phyloP scores from a whole-genome alignment of 2,888 invertebrate species.

The Metalampra italica region DNA sequence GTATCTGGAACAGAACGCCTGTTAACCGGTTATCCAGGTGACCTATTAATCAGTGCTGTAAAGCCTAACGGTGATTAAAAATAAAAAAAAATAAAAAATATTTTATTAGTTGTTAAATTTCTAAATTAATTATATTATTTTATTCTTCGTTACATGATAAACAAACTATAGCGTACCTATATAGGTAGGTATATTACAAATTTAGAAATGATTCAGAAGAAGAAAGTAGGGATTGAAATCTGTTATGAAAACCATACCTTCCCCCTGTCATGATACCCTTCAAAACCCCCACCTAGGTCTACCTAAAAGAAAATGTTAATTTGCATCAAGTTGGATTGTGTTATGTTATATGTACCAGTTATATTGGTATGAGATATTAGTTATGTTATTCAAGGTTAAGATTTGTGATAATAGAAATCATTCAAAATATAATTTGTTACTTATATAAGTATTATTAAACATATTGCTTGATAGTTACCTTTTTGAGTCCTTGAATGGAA shows the following conservation, averaged over 20 bases:
- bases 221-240: conserved; percentile 19
- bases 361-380: neutral
- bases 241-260: conserved; percentile 57
- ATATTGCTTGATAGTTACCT: conserved; percentile 62
- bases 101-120: neutral
- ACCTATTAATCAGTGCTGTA: conserved; percentile 46
- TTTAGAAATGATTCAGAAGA: conserved; percentile 4
- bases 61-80: conserved; percentile 40
- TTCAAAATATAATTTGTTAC: neutral
- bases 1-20: conserved; percentile 80
- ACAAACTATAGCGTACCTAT: neutral
- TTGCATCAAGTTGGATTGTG: conserved; percentile 25
- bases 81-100: neutral
- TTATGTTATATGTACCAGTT: neutral
- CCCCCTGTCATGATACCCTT: conserved; percentile 65
- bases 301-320: conserved; percentile 67
- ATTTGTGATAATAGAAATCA: neutral
- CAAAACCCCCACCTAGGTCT: conserved; percentile 60
- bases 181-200: no score
- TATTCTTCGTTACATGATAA: neutral
- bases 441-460: neutral
- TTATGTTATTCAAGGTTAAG: neutral
- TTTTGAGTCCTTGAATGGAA: conserved; percentile 88
- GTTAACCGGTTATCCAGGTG: conserved; percentile 63
- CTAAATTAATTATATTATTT: neutral